Evolutionary conservation across 2,888 invertebrate species (phyloP), one percentile per base, ranked within the genome.

Genomic region (Rutpela maculata): DNA sequence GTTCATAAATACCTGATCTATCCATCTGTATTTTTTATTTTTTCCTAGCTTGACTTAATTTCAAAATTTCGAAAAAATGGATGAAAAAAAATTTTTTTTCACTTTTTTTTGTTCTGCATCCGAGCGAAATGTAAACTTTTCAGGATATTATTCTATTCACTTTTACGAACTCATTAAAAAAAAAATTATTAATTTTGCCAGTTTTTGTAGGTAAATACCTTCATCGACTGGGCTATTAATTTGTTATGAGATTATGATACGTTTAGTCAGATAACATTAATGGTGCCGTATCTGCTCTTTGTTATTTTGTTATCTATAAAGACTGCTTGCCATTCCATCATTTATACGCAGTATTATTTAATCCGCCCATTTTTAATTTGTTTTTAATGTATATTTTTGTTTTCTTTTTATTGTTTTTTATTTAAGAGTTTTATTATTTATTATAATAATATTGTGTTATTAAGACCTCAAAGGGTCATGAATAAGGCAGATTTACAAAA

Each of bases 391-490:
- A 59, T 65, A 71, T 57, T 69, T 18, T 59, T 66, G 38, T 70
- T 69, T 70, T 75, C 59, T 62, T 70, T 76, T 70, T 71, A 38
- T 56, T 75, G 57, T 69, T 26, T 26, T 71, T 76, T 71, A 43
- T 55, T 76, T 56, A 59, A 69, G 56, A 50, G 35, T 56, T 70
- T 69, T 70, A 71, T 76, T 76, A 76, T 76, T 76, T 76, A 76
- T 76, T 76, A 35, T n/a, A n/a, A n/a, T n/a, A n/a, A n/a, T 22
- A 71, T 35, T 66, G 31, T 22, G 7, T 56, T 7, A 35, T 18
- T 43, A 50, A 19, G 50, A 60, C 71, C 66, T 63, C 38, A 22
- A 35, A 9, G 10, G 59, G 15, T 65, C 66, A 12, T 35, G 19
- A 43, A 10, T 65, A 62, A 19, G 19, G 59, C 56, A 66, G 56